Percentiles rank a stretch among this genome's conserved stretches.
These are phyloP conservation scores for Sesia bembeciformis DNA, from an alignment of 2,888 invertebrate species.

Conservation along the genomic window DNA sequence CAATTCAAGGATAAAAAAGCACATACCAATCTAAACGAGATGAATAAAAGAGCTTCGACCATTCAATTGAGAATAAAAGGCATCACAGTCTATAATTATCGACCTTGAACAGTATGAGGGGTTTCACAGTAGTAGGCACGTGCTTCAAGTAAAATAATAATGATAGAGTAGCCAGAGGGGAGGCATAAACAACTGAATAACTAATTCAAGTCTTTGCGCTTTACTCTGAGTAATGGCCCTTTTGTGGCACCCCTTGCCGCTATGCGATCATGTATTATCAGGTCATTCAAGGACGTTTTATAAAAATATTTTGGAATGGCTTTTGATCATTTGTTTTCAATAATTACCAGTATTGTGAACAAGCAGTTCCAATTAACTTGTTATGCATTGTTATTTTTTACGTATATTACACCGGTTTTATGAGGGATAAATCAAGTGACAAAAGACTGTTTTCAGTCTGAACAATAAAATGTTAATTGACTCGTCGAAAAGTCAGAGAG, in stretches of 20 bases:
- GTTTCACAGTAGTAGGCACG: constrained; percentile 53
- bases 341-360: constrained; percentile 8
- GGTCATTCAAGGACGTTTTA: constrained; percentile 39
- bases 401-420: background rate
- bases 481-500: constrained; percentile 20
- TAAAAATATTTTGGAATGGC: constrained; percentile 39
- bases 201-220: constrained; percentile 69
- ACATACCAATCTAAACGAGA: too few species aligned
- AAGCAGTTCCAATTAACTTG: constrained; percentile 4
- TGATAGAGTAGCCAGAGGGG: constrained; percentile 69
- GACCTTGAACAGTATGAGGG: constrained; percentile 62
- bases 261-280: constrained; percentile 13
- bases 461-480: constrained; percentile 23
- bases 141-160: constrained; percentile 63
- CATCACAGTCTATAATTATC: constrained; percentile 43
- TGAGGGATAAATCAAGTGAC: constrained; percentile 10
- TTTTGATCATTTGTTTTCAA: background rate
- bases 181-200: constrained; percentile 67
- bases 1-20: too few species aligned
- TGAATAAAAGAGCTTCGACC: background rate
- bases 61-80: background rate
- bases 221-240: constrained; percentile 50
- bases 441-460: constrained; percentile 16
- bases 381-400: constrained; percentile 1
- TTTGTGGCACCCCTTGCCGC: constrained; percentile 49